Percentiles rank a stretch among this genome's conserved stretches.
Conservation (phyloP, 37 sponge, comb jelly and placozoan genomes). For the Axinella damicornis region DNA sequence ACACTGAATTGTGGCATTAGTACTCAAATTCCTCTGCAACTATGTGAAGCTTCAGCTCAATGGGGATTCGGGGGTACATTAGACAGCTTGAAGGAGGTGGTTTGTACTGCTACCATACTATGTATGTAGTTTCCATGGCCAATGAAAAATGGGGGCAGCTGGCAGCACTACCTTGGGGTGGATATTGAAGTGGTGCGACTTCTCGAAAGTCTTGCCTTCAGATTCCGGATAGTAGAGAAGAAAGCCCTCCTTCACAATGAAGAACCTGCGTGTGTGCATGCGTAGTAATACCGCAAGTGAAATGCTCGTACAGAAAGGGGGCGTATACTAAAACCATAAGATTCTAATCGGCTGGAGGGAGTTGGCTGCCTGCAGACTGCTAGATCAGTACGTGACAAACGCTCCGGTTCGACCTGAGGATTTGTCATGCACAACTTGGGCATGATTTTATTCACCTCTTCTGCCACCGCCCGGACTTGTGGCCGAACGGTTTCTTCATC, state of each 20-base stretch:
- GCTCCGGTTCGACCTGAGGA: too few species aligned
- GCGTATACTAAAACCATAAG: background rate
- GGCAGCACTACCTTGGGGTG: slow-evolving; percentile 94
- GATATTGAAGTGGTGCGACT: slow-evolving; percentile 91
- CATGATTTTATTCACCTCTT: slow-evolving; percentile 66
- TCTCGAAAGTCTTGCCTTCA: slow-evolving; percentile 84
- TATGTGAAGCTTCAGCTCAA: too few species aligned
- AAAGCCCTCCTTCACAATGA: slow-evolving; percentile 96
- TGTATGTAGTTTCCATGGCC: too few species aligned
- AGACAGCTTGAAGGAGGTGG: too few species aligned
- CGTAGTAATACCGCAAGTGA: background rate
- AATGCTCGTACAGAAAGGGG: background rate
- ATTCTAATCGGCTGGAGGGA: background rate
- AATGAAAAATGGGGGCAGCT: too few species aligned
- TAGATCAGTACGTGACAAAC: too few species aligned
- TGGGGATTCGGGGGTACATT: too few species aligned
- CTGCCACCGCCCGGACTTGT: slow-evolving; percentile 82
- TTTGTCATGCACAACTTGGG: too few species aligned
- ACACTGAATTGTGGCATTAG: too few species aligned
- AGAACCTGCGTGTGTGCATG: slow-evolving; percentile 75
- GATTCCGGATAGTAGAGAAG: slow-evolving; percentile 93
- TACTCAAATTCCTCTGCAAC: too few species aligned
- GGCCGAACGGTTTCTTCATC: slow-evolving; percentile 79
- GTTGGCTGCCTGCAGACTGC: too few species aligned
- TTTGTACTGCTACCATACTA: too few species aligned